Evolutionary conservation across 2,888 invertebrate species (phyloP).

Genomic region (Tetramorium bicarinatum): DNA sequence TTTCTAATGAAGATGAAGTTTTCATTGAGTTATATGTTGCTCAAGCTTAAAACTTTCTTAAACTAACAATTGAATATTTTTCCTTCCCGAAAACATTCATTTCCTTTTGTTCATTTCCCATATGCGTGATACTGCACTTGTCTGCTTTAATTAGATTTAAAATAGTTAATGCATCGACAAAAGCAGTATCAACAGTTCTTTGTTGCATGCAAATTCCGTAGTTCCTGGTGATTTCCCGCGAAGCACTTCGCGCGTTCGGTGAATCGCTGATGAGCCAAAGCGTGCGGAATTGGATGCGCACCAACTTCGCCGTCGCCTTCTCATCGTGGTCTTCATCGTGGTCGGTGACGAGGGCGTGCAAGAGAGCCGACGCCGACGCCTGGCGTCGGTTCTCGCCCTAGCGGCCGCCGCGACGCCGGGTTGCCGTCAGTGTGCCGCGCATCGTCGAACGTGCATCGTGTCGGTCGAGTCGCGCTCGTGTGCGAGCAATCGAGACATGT

Average conservation of each 20-base stretch:
- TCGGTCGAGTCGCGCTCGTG: constrained; percentile 29
- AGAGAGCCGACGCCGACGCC: constrained; percentile 72
- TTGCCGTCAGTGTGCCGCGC: constrained; percentile 71
- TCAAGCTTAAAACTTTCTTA: neutral
- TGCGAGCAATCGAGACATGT: constrained; percentile 64
- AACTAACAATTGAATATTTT: neutral
- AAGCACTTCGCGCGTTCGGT: neutral
- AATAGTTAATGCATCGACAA: neutral
- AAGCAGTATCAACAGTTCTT: neutral
- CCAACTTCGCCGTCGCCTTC: constrained; percentile 64
- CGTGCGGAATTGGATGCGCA: constrained; percentile 59
- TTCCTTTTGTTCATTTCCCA: neutral
- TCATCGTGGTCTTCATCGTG: constrained; percentile 42
- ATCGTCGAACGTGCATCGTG: constrained; percentile 65
- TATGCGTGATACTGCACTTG: neutral
- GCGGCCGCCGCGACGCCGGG: constrained; percentile 41
- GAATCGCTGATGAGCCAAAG: constrained; percentile 24
- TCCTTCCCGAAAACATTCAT: neutral
- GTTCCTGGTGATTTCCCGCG: constrained; percentile 5
- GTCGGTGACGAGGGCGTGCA: constrained; percentile 60
- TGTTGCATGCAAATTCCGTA: neutral
- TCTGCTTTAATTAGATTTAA: neutral
- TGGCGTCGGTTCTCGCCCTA: constrained; percentile 72
- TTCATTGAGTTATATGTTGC: neutral
- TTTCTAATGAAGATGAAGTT: constrained; percentile 8